Percentiles rank a stretch among this genome's conserved stretches.
These are phyloP conservation scores for Microhierax caerulescens DNA, from an alignment of 2,797 vertebrate genomes.

Conservation along the genomic window DNA sequence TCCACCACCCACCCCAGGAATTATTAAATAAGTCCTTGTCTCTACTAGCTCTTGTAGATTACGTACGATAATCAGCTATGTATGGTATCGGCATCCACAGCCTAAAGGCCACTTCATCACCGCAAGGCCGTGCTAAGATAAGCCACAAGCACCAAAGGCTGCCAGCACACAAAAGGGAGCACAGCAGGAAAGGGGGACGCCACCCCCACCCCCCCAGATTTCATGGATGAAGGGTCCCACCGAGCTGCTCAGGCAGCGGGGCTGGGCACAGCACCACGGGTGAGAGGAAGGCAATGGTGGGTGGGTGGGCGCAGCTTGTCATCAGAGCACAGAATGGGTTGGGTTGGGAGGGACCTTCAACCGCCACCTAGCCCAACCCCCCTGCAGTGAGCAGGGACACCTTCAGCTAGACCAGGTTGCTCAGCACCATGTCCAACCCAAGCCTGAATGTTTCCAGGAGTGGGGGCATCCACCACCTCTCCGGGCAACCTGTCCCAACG, in stretches of 20 bases:
- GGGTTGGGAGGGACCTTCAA: not conserved
- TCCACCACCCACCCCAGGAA: too few relatives aligned
- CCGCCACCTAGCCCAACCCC: not conserved
- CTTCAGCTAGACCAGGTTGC: not conserved
- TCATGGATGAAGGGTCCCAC: not conserved
- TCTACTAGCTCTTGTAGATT: not conserved
- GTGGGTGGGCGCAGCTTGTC: not conserved
- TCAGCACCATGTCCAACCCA: not conserved
- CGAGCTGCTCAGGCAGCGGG: rapidly evolving
- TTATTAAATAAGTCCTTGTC: not conserved
- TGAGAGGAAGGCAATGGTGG: not conserved
- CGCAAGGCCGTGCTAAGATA: not conserved
- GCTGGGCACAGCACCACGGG: rapidly evolving
- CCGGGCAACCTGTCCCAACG: too few relatives aligned
- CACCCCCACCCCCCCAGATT: not conserved
- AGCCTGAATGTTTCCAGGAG: not conserved
- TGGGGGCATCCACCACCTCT: too few relatives aligned
- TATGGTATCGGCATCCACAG: not conserved
- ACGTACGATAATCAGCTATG: not conserved
- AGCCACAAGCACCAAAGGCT: not conserved
- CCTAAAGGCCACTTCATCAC: not conserved
- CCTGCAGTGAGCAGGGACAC: not conserved
- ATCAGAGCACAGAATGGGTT: rapidly evolving
- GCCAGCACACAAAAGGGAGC: rapidly evolving
- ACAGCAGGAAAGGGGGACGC: too few relatives aligned